These are phyloP conservation scores for Rhabdornis inornatus DNA, from an alignment of 2,113 vertebrate genomes.

Conservation along the genomic window DNA sequence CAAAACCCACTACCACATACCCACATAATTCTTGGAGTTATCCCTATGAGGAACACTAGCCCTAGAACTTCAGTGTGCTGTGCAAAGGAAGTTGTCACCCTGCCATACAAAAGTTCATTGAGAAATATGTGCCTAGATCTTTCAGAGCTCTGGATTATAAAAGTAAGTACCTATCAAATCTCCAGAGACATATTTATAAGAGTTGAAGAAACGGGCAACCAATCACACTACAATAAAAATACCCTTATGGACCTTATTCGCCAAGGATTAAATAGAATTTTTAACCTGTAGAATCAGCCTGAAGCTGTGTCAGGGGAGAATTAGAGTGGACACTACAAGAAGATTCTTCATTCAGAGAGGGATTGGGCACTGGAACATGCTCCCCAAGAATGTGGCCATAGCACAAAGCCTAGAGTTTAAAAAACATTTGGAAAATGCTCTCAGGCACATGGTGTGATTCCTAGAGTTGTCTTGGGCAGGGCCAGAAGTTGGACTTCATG, in stretches of 20 bases:
- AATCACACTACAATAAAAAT: background rate
- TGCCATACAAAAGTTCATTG: background rate
- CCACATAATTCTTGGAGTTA: background rate
- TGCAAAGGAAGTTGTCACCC: background rate
- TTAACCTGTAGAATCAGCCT: background rate
- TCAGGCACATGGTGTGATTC: background rate
- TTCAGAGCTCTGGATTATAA: background rate
- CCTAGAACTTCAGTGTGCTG: background rate
- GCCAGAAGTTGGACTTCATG: no score
- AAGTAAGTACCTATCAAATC: background rate
- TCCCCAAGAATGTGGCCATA: background rate
- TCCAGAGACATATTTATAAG: background rate
- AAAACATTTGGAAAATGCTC: background rate
- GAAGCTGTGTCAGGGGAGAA: background rate
- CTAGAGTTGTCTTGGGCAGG: background rate
- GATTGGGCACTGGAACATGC: no score
- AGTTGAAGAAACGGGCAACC: background rate
- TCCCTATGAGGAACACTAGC: background rate
- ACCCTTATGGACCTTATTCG: background rate
- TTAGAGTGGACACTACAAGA: background rate
- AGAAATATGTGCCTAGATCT: background rate
- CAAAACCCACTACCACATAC: background rate
- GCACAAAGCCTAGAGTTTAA: background rate
- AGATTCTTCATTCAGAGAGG: background rate
- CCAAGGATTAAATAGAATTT: background rate